Evolutionary conservation across 23 tunicate species (phyloP).

Genomic region (Trididemnum nubilum): DNA sequence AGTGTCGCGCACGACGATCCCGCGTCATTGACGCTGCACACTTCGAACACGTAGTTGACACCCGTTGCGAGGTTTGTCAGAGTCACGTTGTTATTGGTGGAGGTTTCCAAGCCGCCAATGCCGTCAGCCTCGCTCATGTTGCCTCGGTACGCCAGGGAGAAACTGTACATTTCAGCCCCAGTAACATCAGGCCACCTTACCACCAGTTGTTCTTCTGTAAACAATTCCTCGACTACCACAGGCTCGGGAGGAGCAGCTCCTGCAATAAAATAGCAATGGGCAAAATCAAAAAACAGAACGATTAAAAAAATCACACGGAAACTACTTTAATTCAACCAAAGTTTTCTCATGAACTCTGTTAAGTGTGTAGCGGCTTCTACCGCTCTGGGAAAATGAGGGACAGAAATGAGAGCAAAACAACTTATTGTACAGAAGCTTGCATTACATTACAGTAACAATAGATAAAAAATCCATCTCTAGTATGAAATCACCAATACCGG

Average conservation of each 20-base stretch:
- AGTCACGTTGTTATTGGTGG: not conserved
- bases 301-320: too few relatives aligned
- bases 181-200: not conserved
- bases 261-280: not conserved
- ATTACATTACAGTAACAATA: too few relatives aligned
- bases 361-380: too few relatives aligned
- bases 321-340: too few relatives aligned
- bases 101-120: constrained; percentile 6
- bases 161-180: not conserved
- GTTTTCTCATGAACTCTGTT: too few relatives aligned
- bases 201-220: not conserved
- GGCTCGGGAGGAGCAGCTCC: not conserved
- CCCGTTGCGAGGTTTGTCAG: constrained; percentile 27
- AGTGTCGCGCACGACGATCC: constrained; percentile 4
- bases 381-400: too few relatives aligned
- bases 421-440: too few relatives aligned
- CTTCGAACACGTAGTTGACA: constrained; percentile 9
- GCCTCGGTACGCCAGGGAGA: not conserved
- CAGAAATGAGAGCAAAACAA: too few relatives aligned
- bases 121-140: not conserved
- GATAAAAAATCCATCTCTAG: too few relatives aligned
- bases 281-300: too few relatives aligned
- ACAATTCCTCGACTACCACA: not conserved
- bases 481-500: too few relatives aligned
- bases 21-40: constrained; percentile 10